phyloP scores from a whole-genome alignment of 2,888 invertebrate genomes.

The Ectropis crepuscularia region DNA sequence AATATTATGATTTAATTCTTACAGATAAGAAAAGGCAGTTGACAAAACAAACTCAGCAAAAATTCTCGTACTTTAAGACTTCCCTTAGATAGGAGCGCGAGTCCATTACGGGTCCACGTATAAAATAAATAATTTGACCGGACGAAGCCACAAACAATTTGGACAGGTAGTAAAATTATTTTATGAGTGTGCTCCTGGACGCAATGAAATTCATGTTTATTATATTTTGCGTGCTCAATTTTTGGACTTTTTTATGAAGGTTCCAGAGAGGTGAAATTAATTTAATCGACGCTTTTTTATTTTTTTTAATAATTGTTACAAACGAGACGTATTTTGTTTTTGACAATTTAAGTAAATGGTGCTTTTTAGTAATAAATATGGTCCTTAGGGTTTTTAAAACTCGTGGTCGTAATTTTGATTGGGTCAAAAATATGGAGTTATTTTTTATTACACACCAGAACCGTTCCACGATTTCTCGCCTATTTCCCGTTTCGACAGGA shows the following conservation, averaged over 20 bases:
- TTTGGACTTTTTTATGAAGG: slow-evolving; percentile 23
- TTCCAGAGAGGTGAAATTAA: slow-evolving; percentile 20
- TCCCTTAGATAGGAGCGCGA: background rate
- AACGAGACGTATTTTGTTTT: background rate
- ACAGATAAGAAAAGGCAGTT: background rate
- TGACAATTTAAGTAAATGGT: background rate
- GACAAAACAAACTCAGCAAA: no score
- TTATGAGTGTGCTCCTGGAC: slow-evolving; percentile 17
- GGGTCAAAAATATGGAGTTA: background rate
- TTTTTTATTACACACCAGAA: no score
- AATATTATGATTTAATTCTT: no score
- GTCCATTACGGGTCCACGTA: background rate
- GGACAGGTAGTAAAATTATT: slow-evolving; percentile 29
- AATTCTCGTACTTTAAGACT: background rate
- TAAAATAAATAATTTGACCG: slow-evolving; percentile 19
- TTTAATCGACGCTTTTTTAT: slow-evolving; percentile 16
- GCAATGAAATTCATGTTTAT: slow-evolving; percentile 28
- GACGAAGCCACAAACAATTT: slow-evolving; percentile 29
- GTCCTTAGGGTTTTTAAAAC: no score
- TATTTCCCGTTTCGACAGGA: no score
- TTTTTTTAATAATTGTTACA: background rate
- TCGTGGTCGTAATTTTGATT: no score
- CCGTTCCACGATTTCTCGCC: no score
- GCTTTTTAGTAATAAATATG: background rate
- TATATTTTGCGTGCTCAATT: slow-evolving; percentile 16